phyloP scores from a whole-genome alignment of 2,797 vertebrate genomes.

The Chelidonichthys spinosus region DNA sequence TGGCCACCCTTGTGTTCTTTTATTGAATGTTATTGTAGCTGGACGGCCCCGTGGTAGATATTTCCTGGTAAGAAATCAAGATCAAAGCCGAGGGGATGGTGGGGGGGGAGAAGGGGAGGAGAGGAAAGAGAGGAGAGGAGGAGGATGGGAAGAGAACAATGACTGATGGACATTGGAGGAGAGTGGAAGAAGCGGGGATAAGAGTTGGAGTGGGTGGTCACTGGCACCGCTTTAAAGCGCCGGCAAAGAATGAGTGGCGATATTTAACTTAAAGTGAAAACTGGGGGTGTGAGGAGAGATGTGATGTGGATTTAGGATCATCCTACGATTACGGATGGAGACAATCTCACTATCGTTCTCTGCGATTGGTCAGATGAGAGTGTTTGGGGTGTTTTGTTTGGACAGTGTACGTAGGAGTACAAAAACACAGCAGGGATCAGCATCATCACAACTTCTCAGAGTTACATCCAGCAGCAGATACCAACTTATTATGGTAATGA shows the following conservation, averaged over 20 bases:
- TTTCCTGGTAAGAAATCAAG: slow-evolving; percentile 80
- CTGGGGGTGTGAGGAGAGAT: slow-evolving; percentile 69
- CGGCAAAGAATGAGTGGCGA: slow-evolving; percentile 54
- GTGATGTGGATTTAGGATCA: slow-evolving; percentile 75
- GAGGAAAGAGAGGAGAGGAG: slow-evolving; percentile 36
- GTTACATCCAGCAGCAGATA: slow-evolving; percentile 14
- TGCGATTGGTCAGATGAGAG: slow-evolving; percentile 58
- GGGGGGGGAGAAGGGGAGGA: not conserved
- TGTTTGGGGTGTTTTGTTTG: slow-evolving; percentile 17
- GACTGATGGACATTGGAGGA: slow-evolving; percentile 71
- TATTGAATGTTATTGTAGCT: slow-evolving; percentile 80
- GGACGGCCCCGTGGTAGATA: slow-evolving; percentile 70
- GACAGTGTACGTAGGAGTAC: slow-evolving; percentile 53
- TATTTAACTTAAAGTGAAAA: slow-evolving; percentile 67
- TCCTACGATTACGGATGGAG: slow-evolving; percentile 60
- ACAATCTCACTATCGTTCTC: slow-evolving; percentile 52
- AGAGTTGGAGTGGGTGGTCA: slow-evolving; percentile 73
- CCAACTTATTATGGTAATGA: slow-evolving; percentile 25
- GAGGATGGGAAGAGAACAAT: slow-evolving; percentile 70
- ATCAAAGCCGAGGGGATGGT: slow-evolving; percentile 57
- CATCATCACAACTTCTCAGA: slow-evolving; percentile 28
- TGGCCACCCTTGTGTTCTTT: slow-evolving; percentile 74
- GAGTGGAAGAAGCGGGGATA: slow-evolving; percentile 68
- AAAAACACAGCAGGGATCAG: slow-evolving; percentile 42
- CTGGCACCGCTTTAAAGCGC: slow-evolving; percentile 71